Evolutionary conservation across 2,797 vertebrate genomes (phyloP).

Genomic region (Mus minutoides): DNA sequence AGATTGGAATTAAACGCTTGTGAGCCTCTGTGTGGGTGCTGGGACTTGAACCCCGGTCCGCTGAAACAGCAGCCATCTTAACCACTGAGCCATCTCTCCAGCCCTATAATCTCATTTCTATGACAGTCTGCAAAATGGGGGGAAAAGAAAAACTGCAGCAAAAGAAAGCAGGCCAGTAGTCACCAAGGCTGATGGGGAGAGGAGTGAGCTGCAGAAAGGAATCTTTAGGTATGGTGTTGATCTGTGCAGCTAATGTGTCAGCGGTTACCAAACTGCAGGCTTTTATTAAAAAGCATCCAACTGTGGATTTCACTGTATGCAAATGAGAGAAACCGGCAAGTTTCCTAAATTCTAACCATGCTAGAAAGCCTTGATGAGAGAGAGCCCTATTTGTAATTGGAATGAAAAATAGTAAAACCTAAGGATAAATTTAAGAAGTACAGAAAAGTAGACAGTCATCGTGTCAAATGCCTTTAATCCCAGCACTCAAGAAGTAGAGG

Average conservation of each 20-base stretch:
- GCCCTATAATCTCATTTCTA: background rate
- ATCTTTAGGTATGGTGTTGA: background rate
- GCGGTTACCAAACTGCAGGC: background rate
- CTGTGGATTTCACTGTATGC: background rate
- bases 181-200: background rate
- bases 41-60: background rate
- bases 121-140: background rate
- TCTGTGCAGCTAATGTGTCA: background rate
- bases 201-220: background rate
- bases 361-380: background rate
- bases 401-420: slow-evolving; percentile 22
- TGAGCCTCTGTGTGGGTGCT: background rate
- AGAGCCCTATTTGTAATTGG: background rate
- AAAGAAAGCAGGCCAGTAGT: background rate
- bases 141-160: background rate
- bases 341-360: background rate
- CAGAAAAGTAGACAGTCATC: background rate
- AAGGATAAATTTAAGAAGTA: slow-evolving; percentile 12
- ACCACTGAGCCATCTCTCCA: background rate
- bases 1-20: background rate
- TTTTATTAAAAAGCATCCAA: background rate
- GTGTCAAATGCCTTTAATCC: background rate
- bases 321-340: slow-evolving; percentile 9
- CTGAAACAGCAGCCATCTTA: background rate
- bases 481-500: background rate